These are phyloP conservation scores for Pseudochromis fuscus DNA, from an alignment of 2,797 vertebrate genomes.

Conservation along the genomic window DNA sequence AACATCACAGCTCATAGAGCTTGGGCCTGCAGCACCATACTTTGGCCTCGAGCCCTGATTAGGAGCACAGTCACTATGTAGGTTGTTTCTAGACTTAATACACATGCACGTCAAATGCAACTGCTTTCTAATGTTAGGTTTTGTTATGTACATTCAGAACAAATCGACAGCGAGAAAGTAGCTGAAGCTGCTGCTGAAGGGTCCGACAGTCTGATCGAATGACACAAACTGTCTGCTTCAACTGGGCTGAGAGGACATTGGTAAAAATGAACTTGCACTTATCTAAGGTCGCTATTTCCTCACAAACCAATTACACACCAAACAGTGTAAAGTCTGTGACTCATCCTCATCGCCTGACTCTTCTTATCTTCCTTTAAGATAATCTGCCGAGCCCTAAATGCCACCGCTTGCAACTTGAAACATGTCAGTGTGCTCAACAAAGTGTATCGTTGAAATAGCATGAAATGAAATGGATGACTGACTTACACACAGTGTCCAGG, in stretches of 20 bases:
- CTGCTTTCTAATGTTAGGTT: conserved; percentile 39
- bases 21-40: conserved; percentile 67
- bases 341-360: conserved; percentile 46
- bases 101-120: neutral
- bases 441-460: conserved; percentile 41
- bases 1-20: conserved; percentile 78
- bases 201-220: conserved; percentile 40
- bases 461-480: conserved; percentile 51
- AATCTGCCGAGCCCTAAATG: conserved; percentile 59
- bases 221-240: conserved; percentile 21
- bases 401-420: conserved; percentile 51
- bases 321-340: conserved; percentile 44
- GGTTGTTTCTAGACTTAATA: conserved; percentile 66
- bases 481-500: conserved; percentile 28
- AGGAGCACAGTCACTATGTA: conserved; percentile 61
- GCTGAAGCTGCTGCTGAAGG: conserved; percentile 6
- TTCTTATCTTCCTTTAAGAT: conserved; percentile 58
- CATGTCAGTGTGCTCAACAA: conserved; percentile 42
- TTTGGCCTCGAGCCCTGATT: conserved; percentile 69
- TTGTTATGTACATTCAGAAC: conserved; percentile 1
- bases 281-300: conserved; percentile 51
- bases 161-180: conserved; percentile 13
- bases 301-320: conserved; percentile 47
- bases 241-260: conserved; percentile 21
- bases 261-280: conserved; percentile 43